phyloP scores from a whole-genome alignment of 2,888 invertebrate species.

The Liposcelis brunnea region DNA sequence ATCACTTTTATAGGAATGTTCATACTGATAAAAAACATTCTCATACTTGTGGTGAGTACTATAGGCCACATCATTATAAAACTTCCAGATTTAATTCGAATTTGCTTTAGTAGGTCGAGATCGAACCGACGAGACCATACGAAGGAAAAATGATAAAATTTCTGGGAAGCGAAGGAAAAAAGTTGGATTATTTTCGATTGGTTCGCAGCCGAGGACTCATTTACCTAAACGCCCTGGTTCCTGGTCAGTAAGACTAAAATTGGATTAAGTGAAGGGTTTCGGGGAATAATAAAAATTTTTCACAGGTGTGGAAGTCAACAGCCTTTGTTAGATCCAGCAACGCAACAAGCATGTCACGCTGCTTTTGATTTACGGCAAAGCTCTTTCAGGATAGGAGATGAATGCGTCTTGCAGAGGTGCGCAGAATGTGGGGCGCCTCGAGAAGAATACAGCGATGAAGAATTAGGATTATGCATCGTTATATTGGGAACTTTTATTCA shows the following conservation, averaged over 20 bases:
- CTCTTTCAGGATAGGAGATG: constrained; percentile 47
- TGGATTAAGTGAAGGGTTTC: background rate
- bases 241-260: constrained; percentile 19
- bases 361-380: constrained; percentile 38
- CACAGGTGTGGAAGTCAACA: constrained; percentile 24
- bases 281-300: constrained; percentile 7
- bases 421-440: constrained; percentile 77
- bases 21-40: constrained; percentile 14
- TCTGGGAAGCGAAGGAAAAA: constrained; percentile 33
- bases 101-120: background rate
- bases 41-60: background rate
- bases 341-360: constrained; percentile 34
- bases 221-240: constrained; percentile 26
- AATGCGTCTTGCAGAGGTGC: constrained; percentile 56
- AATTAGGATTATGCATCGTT: constrained; percentile 83
- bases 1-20: constrained; percentile 14
- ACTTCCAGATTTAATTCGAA: too few relatives aligned
- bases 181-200: constrained; percentile 34
- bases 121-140: background rate
- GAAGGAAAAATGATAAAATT: background rate
- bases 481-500: constrained; percentile 91
- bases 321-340: constrained; percentile 23
- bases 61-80: background rate
- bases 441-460: constrained; percentile 93
- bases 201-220: constrained; percentile 33